Conservation (phyloP, 2,888 invertebrate genomes). For the Orchesella flavescens region DNA sequence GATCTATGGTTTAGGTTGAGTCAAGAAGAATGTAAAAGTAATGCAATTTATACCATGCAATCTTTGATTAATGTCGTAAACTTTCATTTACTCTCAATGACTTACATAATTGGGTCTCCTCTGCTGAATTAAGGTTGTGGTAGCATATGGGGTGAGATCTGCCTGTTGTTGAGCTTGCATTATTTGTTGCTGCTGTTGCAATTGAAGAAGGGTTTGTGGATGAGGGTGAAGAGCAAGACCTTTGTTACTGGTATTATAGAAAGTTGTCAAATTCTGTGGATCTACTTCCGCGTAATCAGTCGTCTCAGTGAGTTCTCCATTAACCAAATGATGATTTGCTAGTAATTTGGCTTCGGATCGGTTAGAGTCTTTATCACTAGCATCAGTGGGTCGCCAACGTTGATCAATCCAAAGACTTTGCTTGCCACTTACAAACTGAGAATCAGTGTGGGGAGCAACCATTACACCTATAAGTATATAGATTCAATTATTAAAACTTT, state of each 20-base stretch:
- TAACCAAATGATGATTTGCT: slow-evolving; percentile 74
- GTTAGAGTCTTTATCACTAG: slow-evolving; percentile 79
- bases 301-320: slow-evolving; percentile 75
- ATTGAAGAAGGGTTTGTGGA: slow-evolving; percentile 61
- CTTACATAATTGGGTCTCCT: slow-evolving; percentile 72
- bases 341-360: slow-evolving; percentile 78
- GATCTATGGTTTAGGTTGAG: not conserved
- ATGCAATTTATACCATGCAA: not conserved
- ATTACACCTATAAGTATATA: slow-evolving; percentile 67
- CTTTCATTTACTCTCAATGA: not conserved
- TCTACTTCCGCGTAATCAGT: slow-evolving; percentile 82
- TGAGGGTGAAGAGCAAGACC: slow-evolving; percentile 63
- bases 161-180: slow-evolving; percentile 77
- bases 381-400: slow-evolving; percentile 79
- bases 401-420: slow-evolving; percentile 83
- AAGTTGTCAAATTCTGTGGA: slow-evolving; percentile 80
- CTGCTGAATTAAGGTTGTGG: slow-evolving; percentile 80
- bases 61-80: not conserved
- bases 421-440: slow-evolving; percentile 75
- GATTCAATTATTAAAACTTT: slow-evolving; percentile 15
- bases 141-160: slow-evolving; percentile 84
- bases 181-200: slow-evolving; percentile 59
- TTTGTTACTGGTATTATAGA: slow-evolving; percentile 77
- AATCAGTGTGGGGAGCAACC: slow-evolving; percentile 71
- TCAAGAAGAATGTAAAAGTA: not conserved